Evolutionary conservation across 2,113 vertebrate genomes (phyloP).

Genomic region (Amphilophus citrinellus): DNA sequence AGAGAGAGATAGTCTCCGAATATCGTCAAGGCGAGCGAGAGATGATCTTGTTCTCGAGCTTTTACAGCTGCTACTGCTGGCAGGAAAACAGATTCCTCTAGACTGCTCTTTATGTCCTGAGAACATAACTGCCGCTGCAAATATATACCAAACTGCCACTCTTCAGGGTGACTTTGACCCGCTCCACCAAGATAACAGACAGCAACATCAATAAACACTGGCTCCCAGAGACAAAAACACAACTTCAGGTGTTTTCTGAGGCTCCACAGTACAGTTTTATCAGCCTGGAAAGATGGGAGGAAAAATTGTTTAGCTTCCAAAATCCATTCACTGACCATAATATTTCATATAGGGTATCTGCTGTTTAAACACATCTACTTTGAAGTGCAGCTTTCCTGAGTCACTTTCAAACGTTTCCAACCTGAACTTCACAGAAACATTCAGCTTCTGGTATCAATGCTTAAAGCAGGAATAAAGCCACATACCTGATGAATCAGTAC

Average conservation of each 20-base stretch:
- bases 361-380: conserved; percentile 10
- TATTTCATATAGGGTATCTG: neutral
- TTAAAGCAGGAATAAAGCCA: neutral
- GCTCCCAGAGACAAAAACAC: conserved; percentile 14
- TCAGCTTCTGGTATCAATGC: neutral
- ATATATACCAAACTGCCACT: neutral
- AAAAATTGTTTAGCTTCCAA: conserved; percentile 9
- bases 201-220: conserved; percentile 18
- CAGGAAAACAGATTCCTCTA: neutral
- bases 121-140: neutral
- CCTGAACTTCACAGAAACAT: neutral
- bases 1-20: no score
- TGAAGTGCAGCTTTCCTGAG: neutral
- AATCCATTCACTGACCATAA: neutral
- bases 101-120: neutral
- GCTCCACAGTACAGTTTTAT: neutral
- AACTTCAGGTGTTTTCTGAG: conserved; percentile 15
- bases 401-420: conserved; percentile 18
- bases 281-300: neutral
- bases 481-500: neutral
- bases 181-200: conserved; percentile 7
- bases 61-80: conserved; percentile 9
- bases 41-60: no score
- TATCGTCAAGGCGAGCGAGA: no score
- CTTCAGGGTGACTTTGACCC: conserved; percentile 13